Base-by-base conservation (phyloP, 2,888 invertebrate species). In the Dorcus parallelipipedus region DNA sequence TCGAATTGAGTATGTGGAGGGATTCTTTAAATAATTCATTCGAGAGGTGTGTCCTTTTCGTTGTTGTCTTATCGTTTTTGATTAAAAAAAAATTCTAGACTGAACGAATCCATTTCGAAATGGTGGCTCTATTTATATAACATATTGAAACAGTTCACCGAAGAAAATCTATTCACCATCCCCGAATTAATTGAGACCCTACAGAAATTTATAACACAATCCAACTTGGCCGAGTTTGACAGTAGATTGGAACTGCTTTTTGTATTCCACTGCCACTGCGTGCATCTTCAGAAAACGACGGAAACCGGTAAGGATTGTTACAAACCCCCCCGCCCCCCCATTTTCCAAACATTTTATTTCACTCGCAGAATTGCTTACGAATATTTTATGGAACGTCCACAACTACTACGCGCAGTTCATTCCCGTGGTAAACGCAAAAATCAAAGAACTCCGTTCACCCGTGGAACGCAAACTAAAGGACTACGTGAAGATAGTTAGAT, bases 41-140 rank as follows among this genome's bases (percentile, higher is more conserved):
- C 58, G 81, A 85, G 51, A 85, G 82, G 86, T 86, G 71, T 62
- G 63, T 62, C 9, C 14, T 20, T 38, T 14, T 41, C 14, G 14
- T 60, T 14, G 14, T 14, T 47, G 41, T 49, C n/a, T 49, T 39
- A 47, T 40, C 14, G 54, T 14, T 47, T 49, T 17, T 45, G 8
- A 17, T 17, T 45, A 10, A 45, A 20, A 20, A 9, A 67, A 20
- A 9, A 67, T 65, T 75, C 54, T 70, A 87, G 88, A 69, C 81
- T 89, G 64, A 84, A 85, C 71, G 80, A 84, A 0, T 84, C 86
- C 61, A 86, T 90, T 0, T 85, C 89, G 63, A 91, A 90, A 73
- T 96, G 93, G 86, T 97, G 96, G 95, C 92, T 95, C 78, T 89
- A 91, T 75, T 77, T 97, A 48, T 95, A 91, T 74, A 84, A 86